A percentile compares a stretch with the other conserved stretches of the same genome.
Evolutionary conservation across 2,888 invertebrate species (phyloP).

Genomic region (Meganola albula): DNA sequence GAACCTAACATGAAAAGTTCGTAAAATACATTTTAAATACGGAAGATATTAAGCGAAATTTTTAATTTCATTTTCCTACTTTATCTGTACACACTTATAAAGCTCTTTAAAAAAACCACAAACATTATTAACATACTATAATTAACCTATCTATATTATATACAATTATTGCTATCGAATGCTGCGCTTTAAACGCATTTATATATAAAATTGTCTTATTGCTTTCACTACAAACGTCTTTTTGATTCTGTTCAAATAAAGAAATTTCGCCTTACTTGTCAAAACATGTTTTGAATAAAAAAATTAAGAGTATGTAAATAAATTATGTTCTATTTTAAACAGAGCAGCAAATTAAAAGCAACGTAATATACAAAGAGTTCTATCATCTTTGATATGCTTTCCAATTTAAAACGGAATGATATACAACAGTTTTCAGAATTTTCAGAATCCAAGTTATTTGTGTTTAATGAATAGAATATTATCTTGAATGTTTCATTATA

Average conservation of each 20-base stretch:
- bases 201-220: slow-evolving; percentile 57
- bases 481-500: no score
- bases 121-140: slow-evolving; percentile 67
- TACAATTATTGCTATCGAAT: slow-evolving; percentile 76
- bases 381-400: slow-evolving; percentile 61
- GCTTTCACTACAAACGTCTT: slow-evolving; percentile 50
- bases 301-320: slow-evolving; percentile 3
- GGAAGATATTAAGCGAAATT: slow-evolving; percentile 66
- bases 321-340: slow-evolving; percentile 33
- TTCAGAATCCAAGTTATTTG: no score
- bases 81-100: slow-evolving; percentile 67
- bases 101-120: slow-evolving; percentile 76
- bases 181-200: slow-evolving; percentile 71
- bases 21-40: slow-evolving; percentile 44
- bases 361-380: slow-evolving; percentile 50
- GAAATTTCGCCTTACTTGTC: no score
- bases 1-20: slow-evolving; percentile 42
- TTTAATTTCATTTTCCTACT: slow-evolving; percentile 64
- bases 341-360: slow-evolving; percentile 44
- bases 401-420: slow-evolving; percentile 61
- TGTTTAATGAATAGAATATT: no score
- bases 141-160: slow-evolving; percentile 72
- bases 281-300: slow-evolving; percentile 10
- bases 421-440: slow-evolving; percentile 48
- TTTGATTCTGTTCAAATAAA: slow-evolving; percentile 42